Evolutionary conservation across 2,888 invertebrate species (phyloP), one percentile per base, ranked within the genome.

Genomic region (Ceraclea dissimilis): DNA sequence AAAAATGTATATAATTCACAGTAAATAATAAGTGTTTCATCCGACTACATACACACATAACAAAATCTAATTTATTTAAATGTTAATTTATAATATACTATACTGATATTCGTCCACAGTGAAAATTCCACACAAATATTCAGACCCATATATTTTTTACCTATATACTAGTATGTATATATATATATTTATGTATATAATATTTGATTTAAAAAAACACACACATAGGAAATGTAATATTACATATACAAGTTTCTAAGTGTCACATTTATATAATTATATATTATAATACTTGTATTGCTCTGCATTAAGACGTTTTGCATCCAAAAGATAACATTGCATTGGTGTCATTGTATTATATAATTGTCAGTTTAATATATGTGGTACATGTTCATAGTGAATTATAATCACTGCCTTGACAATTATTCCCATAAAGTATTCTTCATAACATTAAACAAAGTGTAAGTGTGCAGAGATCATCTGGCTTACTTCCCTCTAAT

Each of bases 281-380:
- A 19, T 18, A 19, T n/a, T 50, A 50, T 33, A 51, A n/a, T 39
- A 39, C 16, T 39, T 52, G 52, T 57, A 57, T 57, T 57, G 57
- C 57, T 57, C 52, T 33, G 48, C 31, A 31, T 21, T 49, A 52
- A 52, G 43, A 48, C 39, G 34, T 34, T 51, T 52, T 43, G 43
- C 52, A 48, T 52, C 52, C 56, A 51, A 39, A 21, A 20, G 57
- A 52, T 49, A 21, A 57, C 52, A 49, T 13, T 39, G 2, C 39
- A 57, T 57, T 57, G 57, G 57, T 57, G 57, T 57, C 57, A 52
- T 57, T 13, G 13, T 16, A 8, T 8, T n/a, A n/a, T 39, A n/a
- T 39, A 52, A 19, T 53, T 46, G 11, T 47, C 4, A 47, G 47
- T 19, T 47, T 47, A 18, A 18, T 47, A 18, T 47, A n/a, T n/a